A percentile compares a stretch with the other conserved stretches of the same genome.
Evolutionary conservation across 2,113 vertebrate genomes (phyloP).

Genomic region (Sorex fumeus): DNA sequence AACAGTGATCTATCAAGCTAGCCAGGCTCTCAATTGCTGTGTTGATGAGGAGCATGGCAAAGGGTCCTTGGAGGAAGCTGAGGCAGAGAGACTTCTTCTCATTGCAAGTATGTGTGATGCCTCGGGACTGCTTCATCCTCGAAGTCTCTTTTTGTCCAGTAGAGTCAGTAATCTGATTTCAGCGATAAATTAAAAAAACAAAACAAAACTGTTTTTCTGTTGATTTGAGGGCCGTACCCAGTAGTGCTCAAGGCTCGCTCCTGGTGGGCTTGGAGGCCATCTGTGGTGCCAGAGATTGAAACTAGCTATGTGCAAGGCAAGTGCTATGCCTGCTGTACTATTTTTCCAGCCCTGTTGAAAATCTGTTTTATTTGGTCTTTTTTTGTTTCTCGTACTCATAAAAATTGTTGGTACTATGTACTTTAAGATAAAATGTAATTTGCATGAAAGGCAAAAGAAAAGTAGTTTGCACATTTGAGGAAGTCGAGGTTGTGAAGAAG

Average conservation of each 20-base stretch:
- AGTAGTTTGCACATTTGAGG: background rate
- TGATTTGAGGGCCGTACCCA: no score
- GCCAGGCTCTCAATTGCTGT: conserved; percentile 98
- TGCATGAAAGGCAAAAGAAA: background rate
- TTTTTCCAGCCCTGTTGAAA: background rate
- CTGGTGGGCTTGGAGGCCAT: no score
- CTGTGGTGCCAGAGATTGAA: no score
- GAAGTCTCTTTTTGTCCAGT: background rate
- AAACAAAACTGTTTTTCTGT: background rate
- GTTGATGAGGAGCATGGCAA: conserved; percentile 97
- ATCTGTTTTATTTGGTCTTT: background rate
- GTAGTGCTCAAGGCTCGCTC: no score
- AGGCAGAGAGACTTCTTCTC: conserved; percentile 96
- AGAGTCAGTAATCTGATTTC: background rate
- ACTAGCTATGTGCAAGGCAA: no score
- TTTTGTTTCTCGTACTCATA: background rate
- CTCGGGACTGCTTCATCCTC: background rate
- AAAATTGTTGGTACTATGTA: background rate
- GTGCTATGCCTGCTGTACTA: no score
- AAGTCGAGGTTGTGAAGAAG: background rate
- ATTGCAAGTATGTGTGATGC: conserved; percentile 93
- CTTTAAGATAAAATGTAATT: conserved; percentile 7
- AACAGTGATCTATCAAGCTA: conserved; percentile 97
- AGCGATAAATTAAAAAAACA: no score
- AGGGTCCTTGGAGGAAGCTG: conserved; percentile 97